Percentiles rank a stretch among this genome's conserved stretches.
Conservation (phyloP, 2,888 invertebrate species). For the Cheilosia urbana region DNA sequence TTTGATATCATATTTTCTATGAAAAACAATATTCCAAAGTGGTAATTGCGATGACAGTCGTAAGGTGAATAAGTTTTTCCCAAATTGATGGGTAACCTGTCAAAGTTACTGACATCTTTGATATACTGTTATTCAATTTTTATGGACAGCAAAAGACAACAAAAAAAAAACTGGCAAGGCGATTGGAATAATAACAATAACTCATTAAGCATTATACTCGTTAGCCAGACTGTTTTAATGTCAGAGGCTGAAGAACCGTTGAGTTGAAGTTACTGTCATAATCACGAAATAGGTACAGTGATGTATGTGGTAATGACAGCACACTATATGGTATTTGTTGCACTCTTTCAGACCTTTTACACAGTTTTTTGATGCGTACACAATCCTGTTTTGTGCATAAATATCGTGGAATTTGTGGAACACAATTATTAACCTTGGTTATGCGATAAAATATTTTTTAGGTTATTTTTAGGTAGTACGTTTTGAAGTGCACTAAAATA, state of each 20-base stretch:
- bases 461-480: no score
- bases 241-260: neutral
- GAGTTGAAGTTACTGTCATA: neutral
- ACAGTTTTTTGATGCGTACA: neutral
- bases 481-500: no score
- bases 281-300: neutral
- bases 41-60: no score
- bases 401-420: no score
- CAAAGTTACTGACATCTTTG: neutral
- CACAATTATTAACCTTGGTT: no score
- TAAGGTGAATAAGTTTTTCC: no score
- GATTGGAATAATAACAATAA: constrained; percentile 1
- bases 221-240: neutral
- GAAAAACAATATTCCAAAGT: no score
- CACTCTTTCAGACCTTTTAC: neutral
- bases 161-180: neutral
- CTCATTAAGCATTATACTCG: neutral
- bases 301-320: neutral
- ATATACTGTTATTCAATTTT: neutral
- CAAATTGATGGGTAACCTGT: no score
- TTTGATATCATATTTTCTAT: no score
- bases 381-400: no score
- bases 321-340: neutral
- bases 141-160: neutral
- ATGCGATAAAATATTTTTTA: no score